Conservation (phyloP, 2,797 vertebrate species). For the Dendrocincla fuliginosa region DNA sequence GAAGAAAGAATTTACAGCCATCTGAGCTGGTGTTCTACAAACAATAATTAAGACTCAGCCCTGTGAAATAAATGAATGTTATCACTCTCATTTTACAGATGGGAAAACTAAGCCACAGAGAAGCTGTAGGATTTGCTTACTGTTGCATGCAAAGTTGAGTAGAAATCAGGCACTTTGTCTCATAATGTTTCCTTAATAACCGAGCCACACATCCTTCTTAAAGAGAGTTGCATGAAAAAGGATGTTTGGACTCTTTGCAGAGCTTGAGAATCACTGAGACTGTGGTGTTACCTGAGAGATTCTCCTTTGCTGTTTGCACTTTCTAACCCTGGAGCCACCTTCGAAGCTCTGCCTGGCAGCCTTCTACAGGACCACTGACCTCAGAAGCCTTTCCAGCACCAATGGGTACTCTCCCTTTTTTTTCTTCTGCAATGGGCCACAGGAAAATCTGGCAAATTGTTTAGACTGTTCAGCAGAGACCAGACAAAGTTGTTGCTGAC, state of each 20-base stretch:
- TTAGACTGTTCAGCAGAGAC: neutral
- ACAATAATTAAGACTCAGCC: neutral
- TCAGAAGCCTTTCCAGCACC: neutral
- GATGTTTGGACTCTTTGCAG: neutral
- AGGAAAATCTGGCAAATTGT: neutral
- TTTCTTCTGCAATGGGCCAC: neutral
- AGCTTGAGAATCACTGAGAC: neutral
- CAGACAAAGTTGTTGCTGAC: neutral
- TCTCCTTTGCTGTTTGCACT: neutral
- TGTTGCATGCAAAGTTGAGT: neutral
- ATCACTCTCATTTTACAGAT: neutral
- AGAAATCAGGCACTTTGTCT: neutral
- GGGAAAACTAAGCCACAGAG: neutral
- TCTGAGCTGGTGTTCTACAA: neutral
- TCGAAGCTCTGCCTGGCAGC: neutral
- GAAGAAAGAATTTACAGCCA: neutral
- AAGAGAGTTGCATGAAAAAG: neutral
- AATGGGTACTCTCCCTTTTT: neutral
- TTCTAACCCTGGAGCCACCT: neutral
- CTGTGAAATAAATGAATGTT: neutral
- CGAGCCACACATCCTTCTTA: neutral
- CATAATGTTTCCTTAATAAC: neutral
- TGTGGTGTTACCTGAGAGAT: neutral
- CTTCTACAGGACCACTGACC: neutral
- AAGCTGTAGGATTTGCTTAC: neutral